Evolutionary conservation across 2,797 vertebrate species (phyloP).

Genomic region (Cynopterus sphinx): DNA sequence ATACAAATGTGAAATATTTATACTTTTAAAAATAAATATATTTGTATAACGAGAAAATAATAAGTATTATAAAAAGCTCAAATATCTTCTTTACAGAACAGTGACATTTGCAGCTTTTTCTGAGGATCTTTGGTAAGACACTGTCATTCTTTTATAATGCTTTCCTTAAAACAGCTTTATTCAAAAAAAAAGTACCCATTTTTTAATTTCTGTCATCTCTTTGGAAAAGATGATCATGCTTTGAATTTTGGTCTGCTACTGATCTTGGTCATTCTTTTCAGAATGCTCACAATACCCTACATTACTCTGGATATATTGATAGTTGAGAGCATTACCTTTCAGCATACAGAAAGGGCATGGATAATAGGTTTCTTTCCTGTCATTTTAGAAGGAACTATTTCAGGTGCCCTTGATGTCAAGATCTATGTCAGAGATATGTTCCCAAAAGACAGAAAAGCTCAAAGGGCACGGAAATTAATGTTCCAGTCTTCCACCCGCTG

Average conservation of each 20-base stretch:
- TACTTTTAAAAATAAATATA: background rate
- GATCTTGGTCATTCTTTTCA: background rate
- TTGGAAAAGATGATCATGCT: background rate
- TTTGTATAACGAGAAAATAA: slow-evolving; percentile 45
- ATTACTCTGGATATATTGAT: background rate
- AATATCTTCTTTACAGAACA: background rate
- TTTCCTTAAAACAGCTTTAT: background rate
- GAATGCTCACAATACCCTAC: background rate
- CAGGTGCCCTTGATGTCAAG: background rate
- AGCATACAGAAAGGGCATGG: background rate
- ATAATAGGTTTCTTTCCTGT: background rate
- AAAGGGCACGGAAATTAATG: background rate
- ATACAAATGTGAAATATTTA: background rate
- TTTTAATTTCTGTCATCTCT: background rate
- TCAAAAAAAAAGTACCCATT: background rate
- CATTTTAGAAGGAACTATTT: slow-evolving; percentile 48
- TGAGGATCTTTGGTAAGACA: background rate
- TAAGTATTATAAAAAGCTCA: background rate
- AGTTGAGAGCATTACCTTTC: background rate
- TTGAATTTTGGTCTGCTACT: background rate
- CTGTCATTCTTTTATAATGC: background rate
- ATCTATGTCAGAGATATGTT: background rate
- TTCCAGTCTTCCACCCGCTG: background rate
- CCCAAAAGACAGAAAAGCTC: background rate
- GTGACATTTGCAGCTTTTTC: background rate